Evolutionary conservation across 1,140 invertebrate species (phyloP).

Genomic region (Aphidius gifuensis): DNA sequence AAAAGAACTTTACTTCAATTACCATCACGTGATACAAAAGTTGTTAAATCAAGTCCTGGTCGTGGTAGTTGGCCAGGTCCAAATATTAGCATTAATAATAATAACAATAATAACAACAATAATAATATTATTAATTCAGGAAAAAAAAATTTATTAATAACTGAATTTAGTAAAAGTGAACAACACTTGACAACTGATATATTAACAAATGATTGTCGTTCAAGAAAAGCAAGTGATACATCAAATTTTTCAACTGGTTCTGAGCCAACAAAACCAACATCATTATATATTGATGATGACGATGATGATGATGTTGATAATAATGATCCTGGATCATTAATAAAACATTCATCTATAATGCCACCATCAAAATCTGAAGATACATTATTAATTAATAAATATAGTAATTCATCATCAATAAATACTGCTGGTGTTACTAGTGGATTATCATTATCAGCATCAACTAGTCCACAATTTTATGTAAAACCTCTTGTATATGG

Average conservation of each 20-base stretch:
- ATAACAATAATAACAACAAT: no score
- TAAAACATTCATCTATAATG: conserved; percentile 46
- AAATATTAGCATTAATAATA: conserved; percentile 53
- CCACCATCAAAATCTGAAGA: conserved; percentile 77
- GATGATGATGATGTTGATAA: conserved; percentile 29
- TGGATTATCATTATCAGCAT: conserved; percentile 61
- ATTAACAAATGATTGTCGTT: conserved; percentile 17
- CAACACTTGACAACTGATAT: conserved; percentile 62
- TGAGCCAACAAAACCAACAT: conserved; percentile 33
- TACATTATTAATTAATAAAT: conserved; percentile 60
- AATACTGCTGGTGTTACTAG: conserved; percentile 54
- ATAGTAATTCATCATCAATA: conserved; percentile 51
- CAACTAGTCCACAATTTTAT: conserved; percentile 65
- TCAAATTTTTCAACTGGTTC: conserved; percentile 43
- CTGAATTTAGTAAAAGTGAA: conserved; percentile 80
- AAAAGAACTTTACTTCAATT: conserved; percentile 64
- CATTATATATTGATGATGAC: background rate
- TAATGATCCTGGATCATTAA: conserved; percentile 31
- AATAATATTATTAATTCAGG: conserved; percentile 39
- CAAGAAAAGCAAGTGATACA: conserved; percentile 42
- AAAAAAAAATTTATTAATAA: conserved; percentile 54
- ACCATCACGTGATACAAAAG: conserved; percentile 69
- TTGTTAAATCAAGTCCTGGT: conserved; percentile 71
- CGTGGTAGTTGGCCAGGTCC: conserved; percentile 81
- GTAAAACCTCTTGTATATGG: conserved; percentile 59